phyloP scores from a whole-genome alignment of 2,113 vertebrate genomes.

The Enhydra lutris region DNA sequence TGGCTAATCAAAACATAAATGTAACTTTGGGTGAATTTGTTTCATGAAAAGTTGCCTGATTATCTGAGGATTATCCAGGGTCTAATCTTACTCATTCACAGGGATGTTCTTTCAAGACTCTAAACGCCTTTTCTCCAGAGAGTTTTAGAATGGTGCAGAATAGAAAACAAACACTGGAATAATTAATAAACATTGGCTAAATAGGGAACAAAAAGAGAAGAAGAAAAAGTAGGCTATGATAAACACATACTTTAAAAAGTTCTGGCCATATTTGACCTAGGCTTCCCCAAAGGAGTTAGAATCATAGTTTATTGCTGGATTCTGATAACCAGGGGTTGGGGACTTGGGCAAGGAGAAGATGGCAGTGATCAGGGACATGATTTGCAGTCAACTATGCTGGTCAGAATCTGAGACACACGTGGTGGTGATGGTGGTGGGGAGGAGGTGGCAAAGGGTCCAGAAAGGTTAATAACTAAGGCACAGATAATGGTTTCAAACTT shows the following conservation, averaged over 20 bases:
- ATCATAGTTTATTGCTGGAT: background rate
- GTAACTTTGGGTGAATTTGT: background rate
- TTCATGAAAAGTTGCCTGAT: background rate
- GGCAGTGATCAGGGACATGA: background rate
- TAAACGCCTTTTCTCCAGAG: background rate
- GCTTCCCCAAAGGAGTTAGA: background rate
- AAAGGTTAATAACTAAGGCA: background rate
- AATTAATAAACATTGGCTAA: background rate
- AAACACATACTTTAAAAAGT: background rate
- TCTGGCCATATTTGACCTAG: background rate
- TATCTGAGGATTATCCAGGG: background rate
- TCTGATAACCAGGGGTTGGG: background rate
- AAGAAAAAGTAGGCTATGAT: background rate
- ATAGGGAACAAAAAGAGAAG: background rate
- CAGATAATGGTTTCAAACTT: background rate
- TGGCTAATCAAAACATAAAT: slow-evolving; percentile 8
- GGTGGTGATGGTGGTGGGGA: background rate
- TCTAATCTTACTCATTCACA: background rate
- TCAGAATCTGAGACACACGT: background rate
- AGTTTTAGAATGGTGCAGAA: background rate
- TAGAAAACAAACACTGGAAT: background rate
- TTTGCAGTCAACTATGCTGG: background rate
- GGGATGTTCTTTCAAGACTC: background rate
- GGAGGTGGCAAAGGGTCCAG: background rate
- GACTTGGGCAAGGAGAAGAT: background rate